Percentiles rank a stretch among this genome's conserved stretches.
These are phyloP conservation scores for Periplaneta americana DNA, from an alignment of 1,140 invertebrate genomes.

Conservation along the genomic window DNA sequence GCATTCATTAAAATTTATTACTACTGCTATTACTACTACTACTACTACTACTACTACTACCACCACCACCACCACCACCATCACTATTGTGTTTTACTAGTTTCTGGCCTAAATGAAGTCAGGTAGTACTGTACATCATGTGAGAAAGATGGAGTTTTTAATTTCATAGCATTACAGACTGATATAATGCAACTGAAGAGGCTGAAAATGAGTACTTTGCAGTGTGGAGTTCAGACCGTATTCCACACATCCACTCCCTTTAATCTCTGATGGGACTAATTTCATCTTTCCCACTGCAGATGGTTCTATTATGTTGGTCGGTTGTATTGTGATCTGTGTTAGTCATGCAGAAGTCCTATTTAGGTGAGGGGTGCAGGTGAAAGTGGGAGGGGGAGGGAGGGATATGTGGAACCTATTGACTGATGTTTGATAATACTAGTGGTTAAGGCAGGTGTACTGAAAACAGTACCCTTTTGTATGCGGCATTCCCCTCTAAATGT, in stretches of 20 bases:
- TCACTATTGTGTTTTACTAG: too few species aligned
- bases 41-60: too few species aligned
- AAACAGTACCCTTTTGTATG: neutral
- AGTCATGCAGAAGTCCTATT: neutral
- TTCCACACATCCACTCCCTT: neutral
- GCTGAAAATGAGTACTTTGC: neutral
- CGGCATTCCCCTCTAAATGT: neutral
- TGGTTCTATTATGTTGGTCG: neutral
- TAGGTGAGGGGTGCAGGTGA: neutral
- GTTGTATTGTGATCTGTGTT: neutral
- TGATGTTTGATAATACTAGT: neutral
- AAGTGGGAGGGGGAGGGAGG: neutral
- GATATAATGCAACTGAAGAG: neutral
- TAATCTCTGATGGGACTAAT: neutral
- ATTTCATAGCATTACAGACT: too few species aligned
- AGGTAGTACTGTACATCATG: too few species aligned
- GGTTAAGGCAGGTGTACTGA: neutral
- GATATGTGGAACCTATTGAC: neutral
- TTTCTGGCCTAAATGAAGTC: too few species aligned
- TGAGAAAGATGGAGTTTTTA: too few species aligned
- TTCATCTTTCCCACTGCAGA: neutral
- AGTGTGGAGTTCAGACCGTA: neutral
- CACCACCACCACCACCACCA: too few species aligned
- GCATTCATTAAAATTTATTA: too few species aligned
- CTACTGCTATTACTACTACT: too few species aligned